Percentiles rank a stretch among this genome's conserved stretches.
Conservation (phyloP, 2,888 invertebrate species). For the Pristionchus fissidentatus region DNA sequence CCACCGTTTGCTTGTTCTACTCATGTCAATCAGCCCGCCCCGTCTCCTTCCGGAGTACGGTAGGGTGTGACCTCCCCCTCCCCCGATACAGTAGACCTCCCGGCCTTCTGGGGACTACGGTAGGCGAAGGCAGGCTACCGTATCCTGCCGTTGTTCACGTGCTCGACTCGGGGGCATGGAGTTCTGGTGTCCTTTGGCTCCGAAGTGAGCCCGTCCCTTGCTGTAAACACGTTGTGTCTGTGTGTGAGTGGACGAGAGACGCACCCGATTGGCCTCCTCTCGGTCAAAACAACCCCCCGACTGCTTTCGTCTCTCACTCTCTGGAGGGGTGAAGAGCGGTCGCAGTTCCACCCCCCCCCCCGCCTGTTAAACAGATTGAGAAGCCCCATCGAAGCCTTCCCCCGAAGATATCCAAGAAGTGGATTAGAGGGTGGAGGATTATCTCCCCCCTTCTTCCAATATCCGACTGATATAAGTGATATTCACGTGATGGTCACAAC, state of each 20-base stretch:
- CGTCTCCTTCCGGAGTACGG: no score
- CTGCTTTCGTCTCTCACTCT: background rate
- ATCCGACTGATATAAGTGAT: no score
- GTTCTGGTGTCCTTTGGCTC: background rate
- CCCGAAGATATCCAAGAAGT: no score
- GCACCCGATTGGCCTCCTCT: no score
- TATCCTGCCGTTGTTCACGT: background rate
- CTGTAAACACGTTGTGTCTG: slow-evolving; percentile 29
- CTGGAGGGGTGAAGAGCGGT: no score
- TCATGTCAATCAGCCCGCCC: background rate
- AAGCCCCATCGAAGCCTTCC: background rate
- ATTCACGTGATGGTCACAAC: background rate
- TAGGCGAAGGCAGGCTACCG: background rate
- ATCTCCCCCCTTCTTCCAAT: background rate
- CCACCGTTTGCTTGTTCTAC: background rate
- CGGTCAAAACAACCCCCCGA: slow-evolving; percentile 21
- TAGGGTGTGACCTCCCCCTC: no score
- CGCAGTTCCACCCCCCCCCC: background rate
- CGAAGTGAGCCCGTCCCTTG: background rate
- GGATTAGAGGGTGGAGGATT: slow-evolving; percentile 31
- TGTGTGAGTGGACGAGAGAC: background rate
- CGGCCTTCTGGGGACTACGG: background rate
- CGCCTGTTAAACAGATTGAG: background rate
- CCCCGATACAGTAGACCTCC: no score
- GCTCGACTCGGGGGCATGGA: background rate